A percentile compares a stretch with the other conserved stretches of the same genome.
These are phyloP conservation scores for Calliopsis andreniformis DNA, from an alignment of 1,140 invertebrate species.

Conservation along the genomic window DNA sequence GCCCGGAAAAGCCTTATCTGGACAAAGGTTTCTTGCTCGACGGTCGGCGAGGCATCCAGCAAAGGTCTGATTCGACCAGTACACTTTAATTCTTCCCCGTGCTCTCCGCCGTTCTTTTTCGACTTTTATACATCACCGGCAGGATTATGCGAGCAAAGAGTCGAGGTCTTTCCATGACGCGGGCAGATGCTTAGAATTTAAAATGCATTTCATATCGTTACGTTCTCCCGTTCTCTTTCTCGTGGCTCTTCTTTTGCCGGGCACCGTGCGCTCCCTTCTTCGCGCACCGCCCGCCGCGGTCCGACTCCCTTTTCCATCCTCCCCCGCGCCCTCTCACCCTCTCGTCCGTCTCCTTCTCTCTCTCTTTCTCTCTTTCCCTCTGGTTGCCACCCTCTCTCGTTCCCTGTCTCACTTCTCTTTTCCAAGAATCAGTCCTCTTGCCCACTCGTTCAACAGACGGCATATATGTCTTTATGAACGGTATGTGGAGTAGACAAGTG, in stretches of 20 bases:
- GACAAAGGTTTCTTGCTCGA: conserved; percentile 22
- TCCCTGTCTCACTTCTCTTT: conserved; percentile 61
- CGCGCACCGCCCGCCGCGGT: conserved; percentile 21
- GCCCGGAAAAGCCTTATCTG: too few relatives aligned
- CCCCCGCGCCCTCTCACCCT: neutral
- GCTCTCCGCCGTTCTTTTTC: conserved; percentile 41
- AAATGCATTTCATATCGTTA: conserved; percentile 78
- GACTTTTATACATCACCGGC: conserved; percentile 49
- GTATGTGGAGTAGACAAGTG: conserved; percentile 81
- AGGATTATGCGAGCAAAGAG: conserved; percentile 66
- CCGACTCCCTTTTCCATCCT: conserved; percentile 33
- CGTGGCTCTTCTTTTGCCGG: conserved; percentile 50
- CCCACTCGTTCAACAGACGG: conserved; percentile 74
- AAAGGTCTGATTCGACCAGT: conserved; percentile 50
- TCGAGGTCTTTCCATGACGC: conserved; percentile 61
- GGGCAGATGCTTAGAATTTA: conserved; percentile 70
- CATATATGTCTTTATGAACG: conserved; percentile 80
- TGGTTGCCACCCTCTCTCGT: conserved; percentile 10
- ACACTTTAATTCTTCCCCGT: conserved; percentile 50
- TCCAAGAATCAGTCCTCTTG: conserved; percentile 63
- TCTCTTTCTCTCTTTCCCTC: neutral
- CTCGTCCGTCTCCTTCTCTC: neutral
- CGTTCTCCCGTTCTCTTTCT: conserved; percentile 55
- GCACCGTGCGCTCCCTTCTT: conserved; percentile 42
- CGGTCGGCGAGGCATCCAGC: conserved; percentile 4